These are phyloP conservation scores for Rallus limicola DNA, from an alignment of 2,113 vertebrate genomes.

Conservation along the genomic window DNA sequence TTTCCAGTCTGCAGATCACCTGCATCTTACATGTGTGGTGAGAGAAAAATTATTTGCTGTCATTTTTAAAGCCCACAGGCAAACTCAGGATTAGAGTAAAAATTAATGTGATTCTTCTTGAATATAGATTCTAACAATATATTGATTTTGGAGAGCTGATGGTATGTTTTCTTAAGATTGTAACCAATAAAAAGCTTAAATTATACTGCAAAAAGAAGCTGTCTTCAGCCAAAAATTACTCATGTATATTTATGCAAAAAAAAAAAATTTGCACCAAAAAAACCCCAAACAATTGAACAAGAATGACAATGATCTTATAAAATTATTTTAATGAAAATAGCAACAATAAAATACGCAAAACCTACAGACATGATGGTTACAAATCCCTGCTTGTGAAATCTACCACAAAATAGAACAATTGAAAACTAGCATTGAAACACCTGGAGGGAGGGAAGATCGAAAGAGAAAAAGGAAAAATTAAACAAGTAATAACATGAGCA, in stretches of 20 bases:
- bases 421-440: conserved; percentile 23
- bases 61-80: background rate
- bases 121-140: background rate
- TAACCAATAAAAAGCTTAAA: background rate
- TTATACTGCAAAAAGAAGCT: background rate
- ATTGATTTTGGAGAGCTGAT: background rate
- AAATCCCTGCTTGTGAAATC: background rate
- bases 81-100: background rate
- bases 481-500: conserved; percentile 66
- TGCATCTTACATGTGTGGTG: background rate
- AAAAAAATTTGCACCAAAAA: background rate
- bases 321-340: conserved; percentile 7
- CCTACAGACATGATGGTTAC: background rate
- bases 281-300: background rate
- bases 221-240: background rate
- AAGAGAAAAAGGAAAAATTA: conserved; percentile 62
- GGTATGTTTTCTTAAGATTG: background rate
- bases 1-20: background rate
- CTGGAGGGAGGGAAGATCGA: conserved; percentile 36
- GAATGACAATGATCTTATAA: background rate
- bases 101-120: background rate
- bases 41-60: background rate
- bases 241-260: background rate
- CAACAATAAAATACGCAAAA: background rate
- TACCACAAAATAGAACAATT: background rate